Conservation (phyloP, 2,113 vertebrate species). For the Saccopteryx bilineata region DNA sequence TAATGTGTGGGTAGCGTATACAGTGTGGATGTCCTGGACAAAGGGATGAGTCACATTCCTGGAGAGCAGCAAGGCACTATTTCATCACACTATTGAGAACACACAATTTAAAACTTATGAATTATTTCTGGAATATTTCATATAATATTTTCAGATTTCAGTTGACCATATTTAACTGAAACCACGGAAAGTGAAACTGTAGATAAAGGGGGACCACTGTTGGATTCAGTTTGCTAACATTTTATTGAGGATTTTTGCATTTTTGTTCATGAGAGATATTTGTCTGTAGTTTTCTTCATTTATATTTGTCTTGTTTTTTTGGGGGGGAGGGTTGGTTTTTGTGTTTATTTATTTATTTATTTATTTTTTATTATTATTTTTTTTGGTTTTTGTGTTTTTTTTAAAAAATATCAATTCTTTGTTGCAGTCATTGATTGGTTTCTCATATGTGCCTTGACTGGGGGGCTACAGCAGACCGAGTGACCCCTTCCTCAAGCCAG, state of each 20-base stretch:
- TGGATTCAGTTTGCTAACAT: constrained; percentile 15
- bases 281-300: neutral
- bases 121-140: neutral
- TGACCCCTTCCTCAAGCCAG: no score
- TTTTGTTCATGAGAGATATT: neutral
- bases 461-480: no score
- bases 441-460: no score
- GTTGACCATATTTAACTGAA: neutral
- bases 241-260: neutral
- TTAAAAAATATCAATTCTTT: no score
- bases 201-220: neutral
- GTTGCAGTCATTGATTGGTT: no score
- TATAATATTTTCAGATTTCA: neutral
- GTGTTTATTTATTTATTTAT: no score
- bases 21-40: neutral
- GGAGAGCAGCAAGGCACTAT: neutral
- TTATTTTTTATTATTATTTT: no score
- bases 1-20: neutral
- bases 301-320: neutral
- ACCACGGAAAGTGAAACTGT: neutral
- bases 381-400: no score
- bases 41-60: neutral
- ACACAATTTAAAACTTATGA: neutral
- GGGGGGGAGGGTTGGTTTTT: no score
- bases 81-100: neutral